phyloP scores from a whole-genome alignment of 2,797 vertebrate genomes.

The Carapus acus region DNA sequence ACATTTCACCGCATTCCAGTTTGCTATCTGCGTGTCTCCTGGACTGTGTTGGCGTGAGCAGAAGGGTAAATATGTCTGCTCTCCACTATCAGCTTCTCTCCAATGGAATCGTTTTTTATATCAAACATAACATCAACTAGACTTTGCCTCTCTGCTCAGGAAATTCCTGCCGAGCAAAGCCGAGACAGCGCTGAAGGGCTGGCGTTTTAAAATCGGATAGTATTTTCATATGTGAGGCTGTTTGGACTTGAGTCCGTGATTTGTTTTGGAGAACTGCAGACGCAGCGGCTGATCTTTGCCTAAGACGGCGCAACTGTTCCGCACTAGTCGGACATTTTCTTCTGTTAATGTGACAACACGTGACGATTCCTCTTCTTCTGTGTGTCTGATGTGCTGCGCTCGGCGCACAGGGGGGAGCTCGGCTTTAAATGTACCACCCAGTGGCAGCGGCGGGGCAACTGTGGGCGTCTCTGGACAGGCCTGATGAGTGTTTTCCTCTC shows the following conservation, averaged over 20 bases:
- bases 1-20: neutral
- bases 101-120: neutral
- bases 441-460: conserved; percentile 4
- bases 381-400: conserved; percentile 26
- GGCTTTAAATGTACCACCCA: conserved; percentile 37
- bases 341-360: neutral
- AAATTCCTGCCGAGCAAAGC: conserved; percentile 53
- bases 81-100: neutral
- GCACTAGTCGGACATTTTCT: conserved; percentile 6
- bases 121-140: conserved; percentile 7
- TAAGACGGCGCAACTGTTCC: conserved; percentile 4
- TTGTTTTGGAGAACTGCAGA: conserved; percentile 11
- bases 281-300: conserved; percentile 17
- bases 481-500: neutral
- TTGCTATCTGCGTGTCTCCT: neutral
- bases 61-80: neutral
- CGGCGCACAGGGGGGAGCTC: conserved; percentile 11
- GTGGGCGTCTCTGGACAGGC: conserved; percentile 24
- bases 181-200: conserved; percentile 3
- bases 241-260: conserved; percentile 2
- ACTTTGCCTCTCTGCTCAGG: conserved; percentile 23
- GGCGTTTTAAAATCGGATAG: conserved; percentile 6
- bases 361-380: no score
- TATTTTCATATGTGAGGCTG: conserved; percentile 4
- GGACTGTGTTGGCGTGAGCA: conserved; percentile 7